Evolutionary conservation across 2,797 vertebrate species (phyloP).

Genomic region (Mus spretus): DNA sequence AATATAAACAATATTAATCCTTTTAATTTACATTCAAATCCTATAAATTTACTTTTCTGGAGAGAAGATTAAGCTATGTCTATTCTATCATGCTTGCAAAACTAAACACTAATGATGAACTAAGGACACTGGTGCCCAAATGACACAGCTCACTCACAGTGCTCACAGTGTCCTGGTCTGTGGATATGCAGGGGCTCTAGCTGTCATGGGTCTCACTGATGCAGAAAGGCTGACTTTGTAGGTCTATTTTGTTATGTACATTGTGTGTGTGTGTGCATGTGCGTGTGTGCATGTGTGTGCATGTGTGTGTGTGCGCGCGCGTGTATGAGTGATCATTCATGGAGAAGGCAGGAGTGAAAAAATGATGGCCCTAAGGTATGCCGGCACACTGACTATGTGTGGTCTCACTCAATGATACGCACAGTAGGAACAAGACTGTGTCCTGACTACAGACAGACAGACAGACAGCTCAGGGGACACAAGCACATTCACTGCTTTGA

Average conservation of each 20-base stretch:
- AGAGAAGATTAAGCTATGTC: slow-evolving; percentile 31
- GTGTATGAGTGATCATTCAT: too few relatives aligned
- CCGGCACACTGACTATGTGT: rapidly evolving
- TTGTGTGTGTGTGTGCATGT: background rate
- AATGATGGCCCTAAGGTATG: background rate
- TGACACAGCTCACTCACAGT: background rate
- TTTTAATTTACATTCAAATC: background rate
- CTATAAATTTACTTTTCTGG: slow-evolving; percentile 12
- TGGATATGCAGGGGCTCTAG: background rate
- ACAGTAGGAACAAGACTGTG: background rate
- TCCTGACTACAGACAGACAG: background rate
- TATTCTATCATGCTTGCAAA: background rate
- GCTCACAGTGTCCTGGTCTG: background rate
- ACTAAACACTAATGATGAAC: background rate
- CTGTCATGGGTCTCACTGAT: background rate
- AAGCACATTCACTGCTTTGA: background rate
- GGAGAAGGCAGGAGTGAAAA: background rate
- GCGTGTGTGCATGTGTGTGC: too few relatives aligned
- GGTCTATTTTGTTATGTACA: background rate
- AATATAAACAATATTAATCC: background rate
- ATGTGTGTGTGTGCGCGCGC: too few relatives aligned
- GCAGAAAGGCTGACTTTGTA: background rate
- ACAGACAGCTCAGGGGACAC: background rate
- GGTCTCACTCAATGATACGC: background rate
- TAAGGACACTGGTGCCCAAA: background rate